Base-by-base conservation (phyloP, 2,113 vertebrate genomes). In the Ictalurus punctatus region DNA sequence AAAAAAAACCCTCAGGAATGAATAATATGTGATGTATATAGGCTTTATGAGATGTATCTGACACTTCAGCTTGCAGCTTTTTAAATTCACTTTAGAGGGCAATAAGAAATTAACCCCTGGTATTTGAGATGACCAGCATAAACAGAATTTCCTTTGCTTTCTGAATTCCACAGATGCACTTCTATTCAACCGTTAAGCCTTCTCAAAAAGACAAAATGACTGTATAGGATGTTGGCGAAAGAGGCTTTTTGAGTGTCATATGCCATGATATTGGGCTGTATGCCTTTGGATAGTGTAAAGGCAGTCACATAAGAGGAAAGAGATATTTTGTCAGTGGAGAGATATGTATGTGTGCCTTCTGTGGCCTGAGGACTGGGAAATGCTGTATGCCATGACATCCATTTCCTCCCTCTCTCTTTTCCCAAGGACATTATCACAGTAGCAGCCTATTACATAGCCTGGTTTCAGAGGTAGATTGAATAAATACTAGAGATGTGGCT, bases 271-370 rank as follows among this genome's bases (percentile, higher is more conserved):
- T 91, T 86, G 21, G 21, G 1, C 79, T 87, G 59, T 52, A 52
- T 88, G 30, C 40, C 59, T 78, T 86, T 52, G 17, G 40, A 78
- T 79, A 63, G 69, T 82, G 71, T 84, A 65, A 80, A 93, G 92
- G 87, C 84, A 93, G 90, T 91, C 88, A 92, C 89, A 87, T 87
- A 91, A 78, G 85, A 89, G 37, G 88, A 90, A 90, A 91, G 83
- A 90, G 67, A 85, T 88, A 54, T 90, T 91, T 74, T 89, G 48
- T 87, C 67, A 52, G 79, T 86, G 40, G 65, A 86, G 65, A 73
- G 44, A 90, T 76, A 86, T 88, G 61, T 83, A 81, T 90, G 69
- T 59, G 63, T 86, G 71, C 58, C 81, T 85, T 73, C 56, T 7
- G 83, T 82, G 82, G 88, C 87, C 90, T 73, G 84, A 87, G 80